Base-by-base conservation (phyloP, 2,888 invertebrate species). In the Diarsia dahlii region DNA sequence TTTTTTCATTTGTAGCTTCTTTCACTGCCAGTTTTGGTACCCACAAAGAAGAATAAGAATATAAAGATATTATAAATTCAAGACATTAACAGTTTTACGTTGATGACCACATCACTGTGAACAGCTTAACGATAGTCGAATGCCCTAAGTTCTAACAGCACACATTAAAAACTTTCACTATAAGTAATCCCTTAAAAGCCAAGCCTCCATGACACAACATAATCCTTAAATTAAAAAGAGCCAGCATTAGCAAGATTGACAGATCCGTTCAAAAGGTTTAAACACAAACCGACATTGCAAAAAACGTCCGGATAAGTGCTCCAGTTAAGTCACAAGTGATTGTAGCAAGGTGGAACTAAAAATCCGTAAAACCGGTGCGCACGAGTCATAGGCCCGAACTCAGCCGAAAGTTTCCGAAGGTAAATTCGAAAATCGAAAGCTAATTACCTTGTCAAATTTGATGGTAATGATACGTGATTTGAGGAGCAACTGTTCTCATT, bases 251-350 rank as follows among this genome's bases (percentile, higher is more conserved):
- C 74, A 82, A 91, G 92, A 92, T 91, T 93, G 94, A 94, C 94
- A 89, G 92, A 89, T 90, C 89, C 86, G 88, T 84, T 88, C 88
- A 87, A 84, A 84, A 84, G 85, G 88, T 90, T 87, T 72, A 58
- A 52, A 71, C 58, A 84, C 52, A 60, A 63, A 81, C 58, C 52
- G 56, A 84, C 87, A 80, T 90, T 91, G 92, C 92, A 89, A 92
- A 92, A 92, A 91, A 81, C 9, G 13, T n/a, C 64, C 67, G 77
- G 72, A 90, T 90, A 90, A 91, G 87, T 91, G 94, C 89, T 91
- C 94, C 91, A 93, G 90, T 93, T 94, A 90, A 89, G 89, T 91
- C 91, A 89, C 89, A 89, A 91, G 90, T 91, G 93, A 93, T 91
- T 90, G 92, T 90, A 87, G 89, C 87, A 92, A 86, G 81, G 88